Evolutionary conservation across 2,888 invertebrate genomes (phyloP).

Genomic region (Microchrysa polita): DNA sequence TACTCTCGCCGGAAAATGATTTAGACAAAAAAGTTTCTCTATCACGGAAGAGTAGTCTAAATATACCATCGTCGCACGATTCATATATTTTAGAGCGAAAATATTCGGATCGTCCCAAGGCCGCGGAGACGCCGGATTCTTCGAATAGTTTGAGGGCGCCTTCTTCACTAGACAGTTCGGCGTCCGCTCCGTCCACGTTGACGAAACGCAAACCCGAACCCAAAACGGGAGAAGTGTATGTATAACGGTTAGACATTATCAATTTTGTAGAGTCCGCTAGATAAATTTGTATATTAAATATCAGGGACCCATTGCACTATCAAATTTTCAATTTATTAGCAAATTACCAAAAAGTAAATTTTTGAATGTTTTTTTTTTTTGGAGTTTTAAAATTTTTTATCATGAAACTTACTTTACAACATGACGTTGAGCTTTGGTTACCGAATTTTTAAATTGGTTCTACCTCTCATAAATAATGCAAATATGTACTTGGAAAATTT

Average conservation of each 20-base stretch:
- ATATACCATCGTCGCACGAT: slow-evolving; percentile 56
- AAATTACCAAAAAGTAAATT: too few species aligned
- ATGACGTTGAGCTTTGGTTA: too few species aligned
- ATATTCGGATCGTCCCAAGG: slow-evolving; percentile 53
- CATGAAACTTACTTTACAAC: too few species aligned
- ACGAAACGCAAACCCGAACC: slow-evolving; percentile 61
- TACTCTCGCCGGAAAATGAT: neutral
- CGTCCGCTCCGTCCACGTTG: slow-evolving; percentile 61
- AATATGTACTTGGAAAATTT: too few species aligned
- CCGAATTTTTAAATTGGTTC: too few species aligned
- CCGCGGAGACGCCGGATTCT: slow-evolving; percentile 40
- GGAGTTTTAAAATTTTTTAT: too few species aligned
- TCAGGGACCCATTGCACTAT: too few species aligned
- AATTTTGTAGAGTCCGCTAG: too few species aligned
- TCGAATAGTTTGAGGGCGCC: slow-evolving; percentile 32
- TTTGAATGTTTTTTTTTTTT: too few species aligned
- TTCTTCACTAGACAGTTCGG: slow-evolving; percentile 50
- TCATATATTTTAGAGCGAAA: slow-evolving; percentile 56
- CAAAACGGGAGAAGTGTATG: slow-evolving; percentile 63
- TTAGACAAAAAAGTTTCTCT: neutral
- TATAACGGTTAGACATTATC: slow-evolving; percentile 53
- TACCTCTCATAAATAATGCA: too few species aligned
- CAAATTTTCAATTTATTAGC: too few species aligned
- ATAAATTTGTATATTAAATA: too few species aligned
- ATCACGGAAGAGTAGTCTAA: slow-evolving; percentile 60